Conservation (phyloP, 2,888 invertebrate genomes). For the Melinaea marsaeus region DNA sequence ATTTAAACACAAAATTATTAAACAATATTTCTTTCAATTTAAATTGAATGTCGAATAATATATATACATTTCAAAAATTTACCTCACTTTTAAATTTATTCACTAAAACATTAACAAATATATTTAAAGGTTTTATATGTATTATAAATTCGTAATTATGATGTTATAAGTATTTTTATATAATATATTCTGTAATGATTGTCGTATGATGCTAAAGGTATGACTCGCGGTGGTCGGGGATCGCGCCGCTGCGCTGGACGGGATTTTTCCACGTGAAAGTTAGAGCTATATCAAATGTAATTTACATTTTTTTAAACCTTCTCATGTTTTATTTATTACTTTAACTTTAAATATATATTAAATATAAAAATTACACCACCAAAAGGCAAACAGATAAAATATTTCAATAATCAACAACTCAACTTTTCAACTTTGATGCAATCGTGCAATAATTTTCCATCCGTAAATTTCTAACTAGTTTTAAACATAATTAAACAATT, state of each 20-base stretch:
- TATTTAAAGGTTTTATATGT: too few species aligned
- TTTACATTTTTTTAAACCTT: not conserved
- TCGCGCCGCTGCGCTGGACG: not conserved
- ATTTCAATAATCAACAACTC: not conserved
- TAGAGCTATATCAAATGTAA: not conserved
- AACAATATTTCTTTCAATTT: not conserved
- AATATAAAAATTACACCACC: too few species aligned
- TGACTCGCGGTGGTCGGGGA: too few species aligned
- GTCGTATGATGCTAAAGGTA: too few species aligned
- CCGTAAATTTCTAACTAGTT: constrained; percentile 29
- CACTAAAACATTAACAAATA: too few species aligned
- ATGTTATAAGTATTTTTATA: too few species aligned
- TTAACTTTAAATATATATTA: too few species aligned
- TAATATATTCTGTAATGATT: too few species aligned
- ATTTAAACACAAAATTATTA: not conserved
- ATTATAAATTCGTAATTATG: too few species aligned
- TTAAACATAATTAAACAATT: constrained; percentile 31
- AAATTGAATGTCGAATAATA: not conserved
- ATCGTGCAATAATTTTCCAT: constrained; percentile 25
- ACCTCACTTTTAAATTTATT: too few species aligned
- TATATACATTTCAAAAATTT: too few species aligned
- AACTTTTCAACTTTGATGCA: constrained; percentile 25
- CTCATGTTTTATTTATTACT: too few species aligned
- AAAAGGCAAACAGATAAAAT: not conserved
- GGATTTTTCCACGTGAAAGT: not conserved